Percentiles rank a stretch among this genome's conserved stretches.
Conservation (phyloP, 2,797 vertebrate species). For the Melanotaenia maccullochi region DNA sequence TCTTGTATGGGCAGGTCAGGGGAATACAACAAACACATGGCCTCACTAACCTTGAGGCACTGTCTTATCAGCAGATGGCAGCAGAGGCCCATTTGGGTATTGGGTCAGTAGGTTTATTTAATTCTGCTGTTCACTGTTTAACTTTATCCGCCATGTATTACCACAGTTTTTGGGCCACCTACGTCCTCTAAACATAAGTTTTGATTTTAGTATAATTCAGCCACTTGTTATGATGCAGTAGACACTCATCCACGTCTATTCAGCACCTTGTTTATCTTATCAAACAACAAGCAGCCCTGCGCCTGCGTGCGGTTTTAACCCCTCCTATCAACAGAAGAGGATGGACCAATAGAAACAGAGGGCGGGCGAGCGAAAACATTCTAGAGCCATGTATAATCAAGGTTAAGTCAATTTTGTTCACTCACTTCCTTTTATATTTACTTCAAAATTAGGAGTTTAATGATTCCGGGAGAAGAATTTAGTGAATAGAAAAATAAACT, state of each 20-base stretch:
- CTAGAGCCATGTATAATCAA: background rate
- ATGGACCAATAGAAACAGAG: conserved; percentile 50
- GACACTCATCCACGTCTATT: background rate
- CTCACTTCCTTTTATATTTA: too few species aligned
- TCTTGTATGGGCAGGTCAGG: background rate
- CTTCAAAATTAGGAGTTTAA: background rate
- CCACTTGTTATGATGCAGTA: background rate
- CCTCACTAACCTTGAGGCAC: background rate
- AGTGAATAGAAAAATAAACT: background rate
- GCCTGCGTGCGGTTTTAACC: background rate
- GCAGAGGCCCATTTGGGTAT: conserved; percentile 12
- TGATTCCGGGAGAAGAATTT: background rate
- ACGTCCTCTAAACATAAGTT: background rate
- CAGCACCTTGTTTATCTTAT: conserved; percentile 1
- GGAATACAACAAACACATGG: background rate
- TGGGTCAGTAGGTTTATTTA: rapidly evolving
- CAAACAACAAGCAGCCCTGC: background rate
- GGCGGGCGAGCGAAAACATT: background rate
- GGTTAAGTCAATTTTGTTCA: background rate
- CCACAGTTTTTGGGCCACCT: background rate
- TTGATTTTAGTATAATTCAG: background rate
- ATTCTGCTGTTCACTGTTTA: background rate
- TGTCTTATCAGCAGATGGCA: conserved; percentile 41
- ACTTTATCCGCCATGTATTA: background rate
- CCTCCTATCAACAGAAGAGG: conserved; percentile 19